Conservation (phyloP, 2,113 vertebrate genomes). For the Sinocyclocheilus anshuiensis region DNA sequence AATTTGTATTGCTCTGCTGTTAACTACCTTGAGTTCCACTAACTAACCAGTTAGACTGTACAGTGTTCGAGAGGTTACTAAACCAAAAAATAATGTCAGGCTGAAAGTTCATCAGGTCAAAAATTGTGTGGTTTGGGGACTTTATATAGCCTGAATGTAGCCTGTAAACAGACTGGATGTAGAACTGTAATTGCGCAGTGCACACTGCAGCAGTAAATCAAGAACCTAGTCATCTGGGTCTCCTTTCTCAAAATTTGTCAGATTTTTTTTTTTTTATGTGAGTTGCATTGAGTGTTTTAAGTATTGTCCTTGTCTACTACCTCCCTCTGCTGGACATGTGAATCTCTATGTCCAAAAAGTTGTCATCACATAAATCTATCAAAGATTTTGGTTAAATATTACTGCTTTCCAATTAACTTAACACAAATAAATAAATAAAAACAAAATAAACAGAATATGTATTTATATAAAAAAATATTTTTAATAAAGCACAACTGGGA, state of each 20-base stretch:
- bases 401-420: no score
- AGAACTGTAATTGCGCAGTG: background rate
- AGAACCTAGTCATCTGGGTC: no score
- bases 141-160: background rate
- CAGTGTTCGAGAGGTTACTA: no score
- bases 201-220: background rate
- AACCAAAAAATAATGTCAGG: background rate
- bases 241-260: background rate
- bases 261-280: no score
- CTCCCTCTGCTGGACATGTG: constrained; percentile 21
- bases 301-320: no score
- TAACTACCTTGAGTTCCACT: background rate
- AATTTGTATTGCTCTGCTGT: background rate
- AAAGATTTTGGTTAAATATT: background rate
- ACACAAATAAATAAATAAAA: no score
- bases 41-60: no score
- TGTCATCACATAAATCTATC: background rate
- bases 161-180: no score
- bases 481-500: no score
- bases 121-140: background rate
- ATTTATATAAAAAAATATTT: no score
- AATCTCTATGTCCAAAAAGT: background rate
- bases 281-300: no score
- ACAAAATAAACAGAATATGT: no score
- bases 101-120: background rate